Percentiles rank a stretch among this genome's conserved stretches.
Evolutionary conservation across 1,140 invertebrate species (phyloP).

Genomic region (Chironomus striatipennis): DNA sequence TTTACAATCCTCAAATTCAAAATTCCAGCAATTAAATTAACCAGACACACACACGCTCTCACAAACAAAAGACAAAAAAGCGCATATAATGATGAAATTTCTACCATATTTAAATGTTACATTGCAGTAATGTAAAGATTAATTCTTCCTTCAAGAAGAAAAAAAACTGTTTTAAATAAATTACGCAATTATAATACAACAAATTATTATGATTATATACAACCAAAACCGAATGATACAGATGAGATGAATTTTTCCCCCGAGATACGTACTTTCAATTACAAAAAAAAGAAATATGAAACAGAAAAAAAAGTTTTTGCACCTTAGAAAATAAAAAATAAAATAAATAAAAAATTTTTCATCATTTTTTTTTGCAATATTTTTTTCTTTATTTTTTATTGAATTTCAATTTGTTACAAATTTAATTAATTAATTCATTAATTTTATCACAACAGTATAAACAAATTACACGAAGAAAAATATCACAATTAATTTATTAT

Average conservation of each 20-base stretch:
- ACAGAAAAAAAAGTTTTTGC: background rate
- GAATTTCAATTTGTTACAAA: no score
- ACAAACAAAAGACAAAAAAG: background rate
- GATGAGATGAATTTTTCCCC: background rate
- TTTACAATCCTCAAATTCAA: no score
- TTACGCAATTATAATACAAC: no score
- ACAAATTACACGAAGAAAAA: no score
- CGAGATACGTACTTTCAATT: constrained; percentile 21
- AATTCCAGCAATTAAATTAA: no score
- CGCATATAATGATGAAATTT: no score
- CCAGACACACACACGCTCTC: background rate
- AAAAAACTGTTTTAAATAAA: background rate
- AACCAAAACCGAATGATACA: background rate
- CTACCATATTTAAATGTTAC: no score
- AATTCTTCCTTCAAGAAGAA: background rate
- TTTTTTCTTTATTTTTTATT: background rate
- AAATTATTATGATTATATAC: background rate
- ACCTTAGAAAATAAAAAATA: background rate
- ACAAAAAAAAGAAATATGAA: constrained; percentile 1
- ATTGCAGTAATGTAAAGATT: background rate
- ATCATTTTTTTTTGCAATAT: no score
- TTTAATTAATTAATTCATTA: no score
- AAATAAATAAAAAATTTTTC: background rate
- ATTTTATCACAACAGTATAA: no score
- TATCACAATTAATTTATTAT: background rate